Conservation (phyloP, 2,113 vertebrate genomes). For the Stomatorhinus ivindoensis region DNA sequence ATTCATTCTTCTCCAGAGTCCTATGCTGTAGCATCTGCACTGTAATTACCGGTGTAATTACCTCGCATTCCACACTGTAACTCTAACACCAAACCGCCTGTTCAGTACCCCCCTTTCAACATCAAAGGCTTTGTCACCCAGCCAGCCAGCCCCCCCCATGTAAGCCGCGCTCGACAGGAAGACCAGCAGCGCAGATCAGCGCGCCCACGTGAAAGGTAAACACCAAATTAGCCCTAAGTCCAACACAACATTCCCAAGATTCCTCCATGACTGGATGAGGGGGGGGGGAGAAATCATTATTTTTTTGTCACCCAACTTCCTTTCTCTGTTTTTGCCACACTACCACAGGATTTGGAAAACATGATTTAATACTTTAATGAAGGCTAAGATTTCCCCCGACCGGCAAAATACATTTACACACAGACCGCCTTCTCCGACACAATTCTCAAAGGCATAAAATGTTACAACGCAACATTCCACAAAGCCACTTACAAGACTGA, state of each 20-base stretch:
- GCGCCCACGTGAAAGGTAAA: background rate
- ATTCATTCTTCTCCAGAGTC: conserved; percentile 22
- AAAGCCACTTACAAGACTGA: conserved; percentile 47
- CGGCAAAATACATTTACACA: background rate
- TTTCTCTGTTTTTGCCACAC: background rate
- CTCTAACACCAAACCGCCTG: conserved; percentile 43
- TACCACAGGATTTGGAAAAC: background rate
- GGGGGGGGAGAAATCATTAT: background rate
- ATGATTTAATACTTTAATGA: background rate
- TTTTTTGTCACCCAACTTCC: background rate
- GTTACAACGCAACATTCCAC: background rate
- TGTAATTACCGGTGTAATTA: conserved; percentile 49
- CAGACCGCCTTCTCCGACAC: background rate
- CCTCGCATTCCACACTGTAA: conserved; percentile 51
- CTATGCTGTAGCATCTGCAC: conserved; percentile 27
- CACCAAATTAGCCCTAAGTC: background rate
- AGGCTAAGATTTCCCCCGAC: background rate
- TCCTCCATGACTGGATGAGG: background rate
- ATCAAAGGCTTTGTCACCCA: background rate
- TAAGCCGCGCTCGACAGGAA: background rate
- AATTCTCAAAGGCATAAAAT: background rate
- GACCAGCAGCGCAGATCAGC: background rate
- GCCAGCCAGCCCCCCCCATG: background rate
- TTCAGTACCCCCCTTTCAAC: background rate
- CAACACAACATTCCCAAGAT: background rate